A percentile compares a stretch with the other conserved stretches of the same genome.
phyloP scores from a whole-genome alignment of 1,140 invertebrate species.

The Lordiphosa clarofinis region DNA sequence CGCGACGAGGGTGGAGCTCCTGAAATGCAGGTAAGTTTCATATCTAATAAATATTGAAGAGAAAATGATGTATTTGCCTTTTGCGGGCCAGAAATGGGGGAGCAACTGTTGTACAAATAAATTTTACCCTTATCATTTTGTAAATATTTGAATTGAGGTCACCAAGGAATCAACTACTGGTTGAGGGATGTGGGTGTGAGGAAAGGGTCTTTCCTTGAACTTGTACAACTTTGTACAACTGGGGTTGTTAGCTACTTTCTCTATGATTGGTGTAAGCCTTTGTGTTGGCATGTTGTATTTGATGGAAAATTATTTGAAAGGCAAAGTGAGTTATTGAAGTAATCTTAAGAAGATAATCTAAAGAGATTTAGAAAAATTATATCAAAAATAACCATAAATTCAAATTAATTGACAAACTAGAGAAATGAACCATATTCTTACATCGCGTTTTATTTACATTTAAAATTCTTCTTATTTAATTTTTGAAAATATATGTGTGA shows the following conservation, averaged over 20 bases:
- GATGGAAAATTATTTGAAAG: background rate
- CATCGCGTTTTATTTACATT: too few species aligned
- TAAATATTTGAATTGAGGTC: conserved; percentile 77
- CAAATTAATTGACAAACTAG: too few species aligned
- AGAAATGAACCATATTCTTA: too few species aligned
- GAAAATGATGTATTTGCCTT: conserved; percentile 54
- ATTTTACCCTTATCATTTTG: conserved; percentile 70
- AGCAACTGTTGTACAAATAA: conserved; percentile 36
- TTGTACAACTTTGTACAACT: conserved; percentile 6
- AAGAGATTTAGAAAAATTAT: too few species aligned
- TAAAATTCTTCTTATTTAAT: too few species aligned
- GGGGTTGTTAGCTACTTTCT: conserved; percentile 12
- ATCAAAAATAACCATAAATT: too few species aligned
- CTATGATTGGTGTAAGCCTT: background rate
- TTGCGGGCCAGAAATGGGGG: background rate
- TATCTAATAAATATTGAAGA: conserved; percentile 50
- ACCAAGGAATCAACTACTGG: conserved; percentile 38
- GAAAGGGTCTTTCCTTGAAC: background rate
- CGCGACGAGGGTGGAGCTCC: conserved; percentile 97
- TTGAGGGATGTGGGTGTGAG: conserved; percentile 1
- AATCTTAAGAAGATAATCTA: conserved; percentile 13
- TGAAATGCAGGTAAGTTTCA: conserved; percentile 91
- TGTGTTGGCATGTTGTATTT: conserved; percentile 3
- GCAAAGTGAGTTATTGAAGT: conserved; percentile 34
- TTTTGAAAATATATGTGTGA: too few species aligned